phyloP scores from a whole-genome alignment of 2,888 invertebrate genomes.

The Andrena praecox region DNA sequence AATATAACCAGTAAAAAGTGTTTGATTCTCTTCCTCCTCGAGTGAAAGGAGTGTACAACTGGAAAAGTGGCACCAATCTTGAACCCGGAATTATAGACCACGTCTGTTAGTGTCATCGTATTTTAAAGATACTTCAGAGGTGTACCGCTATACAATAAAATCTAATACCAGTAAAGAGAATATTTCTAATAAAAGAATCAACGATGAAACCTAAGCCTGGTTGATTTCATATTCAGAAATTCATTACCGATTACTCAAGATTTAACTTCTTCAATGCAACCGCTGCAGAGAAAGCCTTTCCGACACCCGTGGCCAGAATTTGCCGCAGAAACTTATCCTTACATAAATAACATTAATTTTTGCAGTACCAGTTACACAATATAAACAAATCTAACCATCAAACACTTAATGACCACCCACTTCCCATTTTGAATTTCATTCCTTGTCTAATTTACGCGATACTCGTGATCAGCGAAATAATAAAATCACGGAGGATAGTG shows the following conservation, averaged over 20 bases:
- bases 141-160: background rate
- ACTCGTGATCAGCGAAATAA: background rate
- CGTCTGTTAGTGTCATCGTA: constrained; percentile 11
- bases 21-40: background rate
- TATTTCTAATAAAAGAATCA: background rate
- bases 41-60: background rate
- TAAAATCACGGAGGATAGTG: background rate
- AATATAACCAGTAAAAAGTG: background rate
- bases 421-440: background rate
- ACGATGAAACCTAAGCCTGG: background rate
- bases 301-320: too few species aligned
- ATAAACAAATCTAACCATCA: too few species aligned
- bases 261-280: background rate
- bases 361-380: too few species aligned
- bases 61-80: background rate
- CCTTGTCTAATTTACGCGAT: background rate
- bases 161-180: background rate
- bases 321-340: too few species aligned
- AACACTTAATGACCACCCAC: too few species aligned
- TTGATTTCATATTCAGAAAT: background rate
- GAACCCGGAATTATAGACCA: constrained; percentile 5
- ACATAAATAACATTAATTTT: too few species aligned
- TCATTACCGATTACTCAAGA: background rate
- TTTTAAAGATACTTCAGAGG: background rate
- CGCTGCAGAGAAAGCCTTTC: too few species aligned